Percentiles rank a stretch among this genome's conserved stretches.
Conservation (phyloP, 2,113 vertebrate species). For the Anser cygnoides region DNA sequence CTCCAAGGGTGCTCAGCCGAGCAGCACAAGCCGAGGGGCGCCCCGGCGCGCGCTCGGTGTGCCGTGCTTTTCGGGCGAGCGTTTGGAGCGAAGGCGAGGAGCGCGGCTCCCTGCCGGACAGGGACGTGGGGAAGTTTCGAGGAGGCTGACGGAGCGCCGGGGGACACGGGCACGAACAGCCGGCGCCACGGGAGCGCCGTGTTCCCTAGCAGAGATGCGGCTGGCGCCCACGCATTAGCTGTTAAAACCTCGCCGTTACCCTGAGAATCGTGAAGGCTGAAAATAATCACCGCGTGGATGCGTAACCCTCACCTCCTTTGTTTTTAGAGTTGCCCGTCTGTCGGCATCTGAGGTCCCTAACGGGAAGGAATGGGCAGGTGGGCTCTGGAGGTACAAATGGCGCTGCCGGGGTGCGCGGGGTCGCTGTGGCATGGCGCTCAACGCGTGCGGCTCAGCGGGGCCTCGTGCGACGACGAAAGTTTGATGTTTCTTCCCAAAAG, state of each 20-base stretch:
- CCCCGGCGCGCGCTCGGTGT: accelerated
- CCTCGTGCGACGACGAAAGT: background rate
- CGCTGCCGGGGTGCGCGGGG: accelerated
- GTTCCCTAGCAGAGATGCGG: constrained; percentile 26
- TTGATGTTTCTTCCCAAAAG: background rate
- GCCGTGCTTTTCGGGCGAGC: accelerated
- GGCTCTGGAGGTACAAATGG: background rate
- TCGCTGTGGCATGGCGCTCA: accelerated
- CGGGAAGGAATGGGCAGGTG: accelerated
- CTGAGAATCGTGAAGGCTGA: background rate
- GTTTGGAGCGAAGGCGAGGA: background rate
- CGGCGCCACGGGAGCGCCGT: constrained; percentile 19
- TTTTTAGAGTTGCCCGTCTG: background rate
- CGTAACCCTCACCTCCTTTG: accelerated
- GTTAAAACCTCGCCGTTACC: constrained; percentile 27
- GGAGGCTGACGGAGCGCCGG: background rate
- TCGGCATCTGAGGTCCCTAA: background rate
- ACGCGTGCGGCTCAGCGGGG: accelerated
- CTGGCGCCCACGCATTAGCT: constrained; percentile 61
- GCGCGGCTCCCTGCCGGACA: background rate
- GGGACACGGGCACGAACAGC: constrained; percentile 14
- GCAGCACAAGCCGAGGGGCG: accelerated
- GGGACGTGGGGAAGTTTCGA: constrained; percentile 30
- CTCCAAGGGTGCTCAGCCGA: accelerated
- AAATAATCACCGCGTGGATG: background rate